A percentile compares a stretch with the other conserved stretches of the same genome.
Conservation (phyloP, 2,888 invertebrate species). For the Mimas tiliae region DNA sequence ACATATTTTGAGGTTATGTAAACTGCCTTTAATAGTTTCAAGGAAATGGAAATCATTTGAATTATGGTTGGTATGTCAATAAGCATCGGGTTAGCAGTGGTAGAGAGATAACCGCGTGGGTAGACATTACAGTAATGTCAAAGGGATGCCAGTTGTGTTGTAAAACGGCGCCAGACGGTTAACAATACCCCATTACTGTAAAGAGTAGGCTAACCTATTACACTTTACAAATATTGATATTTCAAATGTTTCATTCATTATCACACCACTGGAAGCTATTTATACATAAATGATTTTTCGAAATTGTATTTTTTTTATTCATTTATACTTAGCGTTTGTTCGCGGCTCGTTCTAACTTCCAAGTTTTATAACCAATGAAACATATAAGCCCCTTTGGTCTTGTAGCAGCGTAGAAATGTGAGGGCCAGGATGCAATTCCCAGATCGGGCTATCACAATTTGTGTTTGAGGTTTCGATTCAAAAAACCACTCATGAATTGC, state of each 20-base stretch:
- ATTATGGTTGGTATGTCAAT: not conserved
- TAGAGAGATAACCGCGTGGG: constrained; percentile 44
- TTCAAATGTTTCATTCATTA: not conserved
- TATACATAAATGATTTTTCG: no score
- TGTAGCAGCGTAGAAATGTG: no score
- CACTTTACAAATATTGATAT: not conserved
- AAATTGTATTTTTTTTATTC: no score
- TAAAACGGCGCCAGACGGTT: constrained; percentile 48
- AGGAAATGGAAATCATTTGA: not conserved
- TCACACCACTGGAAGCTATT: not conserved
- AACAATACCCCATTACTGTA: constrained; percentile 61
- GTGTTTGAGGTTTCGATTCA: no score
- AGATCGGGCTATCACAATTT: no score
- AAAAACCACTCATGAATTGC: no score
- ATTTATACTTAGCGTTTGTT: no score
- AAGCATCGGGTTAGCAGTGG: not conserved
- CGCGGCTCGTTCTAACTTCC: no score
- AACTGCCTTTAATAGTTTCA: not conserved
- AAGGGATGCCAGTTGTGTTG: constrained; percentile 46
- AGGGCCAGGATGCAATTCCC: no score
- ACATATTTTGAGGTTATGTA: not conserved
- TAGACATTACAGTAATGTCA: constrained; percentile 56
- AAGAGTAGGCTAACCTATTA: constrained; percentile 34
- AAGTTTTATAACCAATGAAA: no score
- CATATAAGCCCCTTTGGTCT: no score